Evolutionary conservation across 2,797 vertebrate genomes (phyloP).

Genomic region (Typhlichthys eigenmanni): DNA sequence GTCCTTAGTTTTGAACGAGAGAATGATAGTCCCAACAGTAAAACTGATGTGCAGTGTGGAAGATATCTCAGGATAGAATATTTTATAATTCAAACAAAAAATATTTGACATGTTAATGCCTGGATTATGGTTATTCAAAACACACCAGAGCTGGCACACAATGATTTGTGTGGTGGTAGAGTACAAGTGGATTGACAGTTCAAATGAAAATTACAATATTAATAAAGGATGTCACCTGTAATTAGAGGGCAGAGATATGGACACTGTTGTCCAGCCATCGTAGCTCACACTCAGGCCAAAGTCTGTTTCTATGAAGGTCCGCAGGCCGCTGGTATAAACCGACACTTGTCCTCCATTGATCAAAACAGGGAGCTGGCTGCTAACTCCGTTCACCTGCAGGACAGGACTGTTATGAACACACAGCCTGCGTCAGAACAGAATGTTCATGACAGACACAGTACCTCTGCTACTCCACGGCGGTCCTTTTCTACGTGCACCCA

Average conservation of each 20-base stretch:
- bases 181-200: neutral
- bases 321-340: slow-evolving; percentile 69
- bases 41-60: too few species aligned
- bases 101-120: too few species aligned
- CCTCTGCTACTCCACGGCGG: slow-evolving; percentile 43
- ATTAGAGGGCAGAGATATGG: slow-evolving; percentile 64
- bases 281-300: slow-evolving; percentile 77
- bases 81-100: too few species aligned
- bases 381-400: slow-evolving; percentile 69
- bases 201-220: too few species aligned
- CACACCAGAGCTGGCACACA: neutral
- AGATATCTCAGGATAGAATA: too few species aligned
- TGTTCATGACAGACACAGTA: slow-evolving; percentile 38
- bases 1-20: too few species aligned
- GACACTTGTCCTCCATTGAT: slow-evolving; percentile 57
- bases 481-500: slow-evolving; percentile 44
- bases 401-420: neutral
- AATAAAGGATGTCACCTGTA: slow-evolving; percentile 58
- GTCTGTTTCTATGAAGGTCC: slow-evolving; percentile 51
- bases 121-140: too few species aligned
- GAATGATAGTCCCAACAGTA: too few species aligned
- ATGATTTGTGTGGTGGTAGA: neutral
- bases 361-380: slow-evolving; percentile 65
- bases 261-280: slow-evolving; percentile 59
- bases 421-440: too few species aligned